Conservation (phyloP, 2,113 vertebrate species). For the Lophotis ruficrista region DNA sequence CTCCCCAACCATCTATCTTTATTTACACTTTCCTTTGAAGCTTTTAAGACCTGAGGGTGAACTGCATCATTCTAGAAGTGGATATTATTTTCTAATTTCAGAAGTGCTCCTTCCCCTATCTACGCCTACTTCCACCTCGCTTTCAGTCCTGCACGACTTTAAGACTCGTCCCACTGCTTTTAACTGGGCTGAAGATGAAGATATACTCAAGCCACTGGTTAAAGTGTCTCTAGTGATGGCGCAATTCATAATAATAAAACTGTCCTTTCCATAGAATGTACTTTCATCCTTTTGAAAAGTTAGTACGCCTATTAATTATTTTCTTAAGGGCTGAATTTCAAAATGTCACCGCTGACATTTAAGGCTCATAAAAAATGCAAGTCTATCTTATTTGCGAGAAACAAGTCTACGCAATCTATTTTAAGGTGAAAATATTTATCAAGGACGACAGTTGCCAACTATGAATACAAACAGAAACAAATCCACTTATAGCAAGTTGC, state of each 20-base stretch:
- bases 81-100: not conserved
- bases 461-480: not conserved
- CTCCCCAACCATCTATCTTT: not conserved
- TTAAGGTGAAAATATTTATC: constrained; percentile 8
- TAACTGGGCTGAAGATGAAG: not conserved
- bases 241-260: not conserved
- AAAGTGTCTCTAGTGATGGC: not conserved
- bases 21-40: not conserved
- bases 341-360: constrained; percentile 34
- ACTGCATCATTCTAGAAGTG: fast-evolving
- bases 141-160: not conserved
- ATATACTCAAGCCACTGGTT: not conserved
- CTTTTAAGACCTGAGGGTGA: not conserved
- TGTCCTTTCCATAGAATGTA: not conserved
- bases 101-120: not conserved
- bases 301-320: constrained; percentile 19
- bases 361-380: not conserved
- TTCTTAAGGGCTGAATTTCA: not conserved
- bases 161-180: not conserved
- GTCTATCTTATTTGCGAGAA: not conserved
- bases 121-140: not conserved
- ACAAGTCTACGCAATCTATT: not conserved
- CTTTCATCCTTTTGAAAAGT: not conserved
- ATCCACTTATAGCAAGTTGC: not conserved
- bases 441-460: not conserved